Evolutionary conservation across 1,140 invertebrate genomes (phyloP), one percentile per base, ranked within the genome.

Genomic region (Hetaerina americana): DNA sequence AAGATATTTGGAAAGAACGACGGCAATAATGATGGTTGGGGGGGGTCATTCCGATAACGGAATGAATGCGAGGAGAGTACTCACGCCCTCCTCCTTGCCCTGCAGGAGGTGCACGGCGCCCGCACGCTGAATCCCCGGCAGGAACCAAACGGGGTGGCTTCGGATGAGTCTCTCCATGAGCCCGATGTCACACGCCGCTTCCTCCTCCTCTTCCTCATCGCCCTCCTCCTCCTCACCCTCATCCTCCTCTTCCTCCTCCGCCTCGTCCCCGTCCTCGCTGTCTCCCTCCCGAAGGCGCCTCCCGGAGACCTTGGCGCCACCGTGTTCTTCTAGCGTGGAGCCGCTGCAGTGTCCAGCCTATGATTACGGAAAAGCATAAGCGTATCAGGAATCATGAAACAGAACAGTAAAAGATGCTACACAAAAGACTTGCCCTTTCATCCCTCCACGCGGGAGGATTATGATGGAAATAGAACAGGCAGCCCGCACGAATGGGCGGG

Each of bases 111-210:
- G 94, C 72, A 95, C 93, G 28, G 94, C 94, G 0, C 93, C 94
- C 70, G 92, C 91, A 69, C 95, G 85, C 77, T 96, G 93, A 25
- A 97, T 92, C n/a, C 93, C 92, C 0, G 94, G 92, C 31, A 97
- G 85, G 81, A 95, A 97, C 96, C 96, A 97, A 75, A 98, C 93
- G 22, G 94, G 92, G 84, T 96, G 93, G 27, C 92, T 94, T 68
- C 93, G 87, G 75, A 95, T 90, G 71, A 97, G 86, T 66, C 94
- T 85, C 81, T 97, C 95, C 76, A 94, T 82, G 69, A 94, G 81
- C 18, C 90, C 89, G 77, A 96, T 92, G 80, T 92, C 90, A 80
- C 91, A 93, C 22, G 66, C 22, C 49, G 29, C 31, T 49, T 31
- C 31, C 49, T 27, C 15, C 18, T 70, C 31, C 5, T 27, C 57